Percentiles rank a stretch among this genome's conserved stretches.
Conservation (phyloP, 2,888 invertebrate species). For the Nycteola revayana region DNA sequence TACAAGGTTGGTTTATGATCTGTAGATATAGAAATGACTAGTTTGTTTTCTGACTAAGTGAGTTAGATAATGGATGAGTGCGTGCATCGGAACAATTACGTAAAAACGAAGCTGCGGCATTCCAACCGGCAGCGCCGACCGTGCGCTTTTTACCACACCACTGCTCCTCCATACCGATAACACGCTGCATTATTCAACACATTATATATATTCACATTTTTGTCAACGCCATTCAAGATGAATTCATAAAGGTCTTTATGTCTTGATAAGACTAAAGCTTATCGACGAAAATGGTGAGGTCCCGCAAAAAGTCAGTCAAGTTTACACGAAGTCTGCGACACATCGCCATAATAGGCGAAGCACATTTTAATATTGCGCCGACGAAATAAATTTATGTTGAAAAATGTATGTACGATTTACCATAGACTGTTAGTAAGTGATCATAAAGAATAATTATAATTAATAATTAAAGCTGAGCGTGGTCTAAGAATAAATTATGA, state of each 20-base stretch:
- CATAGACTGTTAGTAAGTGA: conserved; percentile 23
- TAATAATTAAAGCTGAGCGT: too few relatives aligned
- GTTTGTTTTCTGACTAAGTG: conserved; percentile 32
- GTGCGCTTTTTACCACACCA: conserved; percentile 59
- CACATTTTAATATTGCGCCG: conserved; percentile 34
- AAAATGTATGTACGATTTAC: neutral
- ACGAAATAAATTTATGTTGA: conserved; percentile 23
- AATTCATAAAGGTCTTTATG: conserved; percentile 79
- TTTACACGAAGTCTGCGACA: conserved; percentile 50
- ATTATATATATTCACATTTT: conserved; percentile 81
- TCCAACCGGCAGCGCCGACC: conserved; percentile 61
- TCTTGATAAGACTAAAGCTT: conserved; percentile 80
- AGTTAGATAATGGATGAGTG: conserved; percentile 78
- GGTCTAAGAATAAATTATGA: conserved; percentile 22
- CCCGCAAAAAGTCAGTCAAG: conserved; percentile 53
- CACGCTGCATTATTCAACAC: conserved; percentile 80
- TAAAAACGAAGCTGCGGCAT: conserved; percentile 74
- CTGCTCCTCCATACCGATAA: conserved; percentile 73
- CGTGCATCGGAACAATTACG: conserved; percentile 77
- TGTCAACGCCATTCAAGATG: conserved; percentile 78
- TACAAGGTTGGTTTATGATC: conserved; percentile 30
- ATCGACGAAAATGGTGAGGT: conserved; percentile 60
- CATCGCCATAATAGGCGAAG: conserved; percentile 46
- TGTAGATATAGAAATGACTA: conserved; percentile 25
- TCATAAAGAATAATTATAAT: too few relatives aligned